phyloP scores from a whole-genome alignment of 2,797 vertebrate genomes.

The Sebastes itinus region DNA sequence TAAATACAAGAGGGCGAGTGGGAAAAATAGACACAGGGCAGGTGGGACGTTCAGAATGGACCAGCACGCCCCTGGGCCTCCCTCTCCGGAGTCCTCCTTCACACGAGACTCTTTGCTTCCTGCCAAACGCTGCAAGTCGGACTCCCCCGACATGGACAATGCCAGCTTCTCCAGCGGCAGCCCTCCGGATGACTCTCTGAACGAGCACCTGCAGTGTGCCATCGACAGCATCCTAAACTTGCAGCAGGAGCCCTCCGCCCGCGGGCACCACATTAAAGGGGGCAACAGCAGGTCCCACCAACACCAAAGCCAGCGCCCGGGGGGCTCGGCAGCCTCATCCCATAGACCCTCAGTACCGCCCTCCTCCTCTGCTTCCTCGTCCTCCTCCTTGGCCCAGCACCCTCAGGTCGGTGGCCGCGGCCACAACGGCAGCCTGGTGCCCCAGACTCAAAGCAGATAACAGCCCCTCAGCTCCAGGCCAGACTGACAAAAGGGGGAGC shows the following conservation, averaged over 20 bases:
- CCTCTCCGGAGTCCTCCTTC: conserved; percentile 78
- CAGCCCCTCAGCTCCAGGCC: conserved; percentile 74
- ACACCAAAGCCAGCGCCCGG: conserved; percentile 82
- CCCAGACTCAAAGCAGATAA: conserved; percentile 97
- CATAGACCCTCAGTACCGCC: conserved; percentile 77
- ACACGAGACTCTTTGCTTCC: conserved; percentile 87
- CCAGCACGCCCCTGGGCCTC: conserved; percentile 84
- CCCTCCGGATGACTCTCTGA: conserved; percentile 91
- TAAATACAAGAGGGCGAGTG: conserved; percentile 71
- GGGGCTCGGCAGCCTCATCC: conserved; percentile 70
- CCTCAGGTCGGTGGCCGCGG: conserved; percentile 86
- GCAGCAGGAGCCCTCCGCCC: conserved; percentile 85
- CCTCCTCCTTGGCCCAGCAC: conserved; percentile 83
- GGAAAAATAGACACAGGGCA: conserved; percentile 78
- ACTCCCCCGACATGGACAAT: conserved; percentile 93
- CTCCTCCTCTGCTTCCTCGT: conserved; percentile 74
- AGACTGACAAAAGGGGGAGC: conserved; percentile 53
- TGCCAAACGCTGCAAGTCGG: conserved; percentile 90
- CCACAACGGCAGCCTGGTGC: conserved; percentile 91
- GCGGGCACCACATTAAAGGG: conserved; percentile 70
- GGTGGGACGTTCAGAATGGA: conserved; percentile 80
- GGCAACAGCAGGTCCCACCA: conserved; percentile 71
- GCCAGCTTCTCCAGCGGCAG: conserved; percentile 96
- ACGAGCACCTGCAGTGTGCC: conserved; percentile 94
- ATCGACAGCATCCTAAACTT: conserved; percentile 98